Evolutionary conservation across 2,888 invertebrate species (phyloP), one percentile per base, ranked within the genome.

Genomic region (Cactoblastis cactorum): DNA sequence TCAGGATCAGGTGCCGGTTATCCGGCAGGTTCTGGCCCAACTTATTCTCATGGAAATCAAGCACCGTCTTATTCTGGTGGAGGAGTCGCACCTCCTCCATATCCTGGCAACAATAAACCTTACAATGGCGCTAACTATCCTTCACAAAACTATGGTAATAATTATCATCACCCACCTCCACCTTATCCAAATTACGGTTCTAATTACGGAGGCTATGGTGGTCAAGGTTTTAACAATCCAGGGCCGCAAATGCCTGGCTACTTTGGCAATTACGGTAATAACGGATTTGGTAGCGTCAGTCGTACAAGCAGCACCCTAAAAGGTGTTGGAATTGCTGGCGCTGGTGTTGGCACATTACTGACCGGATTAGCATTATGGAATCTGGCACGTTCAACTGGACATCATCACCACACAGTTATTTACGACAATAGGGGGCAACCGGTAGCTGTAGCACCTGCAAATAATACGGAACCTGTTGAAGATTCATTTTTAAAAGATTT

Each of bases 351-450:
- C 34, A 88, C 89, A 4, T 74, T 90, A 43, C 63, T 90, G 51
- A 89, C 90, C 32, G 90, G 90, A 15, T 74, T 90, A 60, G 90
- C 90, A 18, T 67, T 90, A 19, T 90, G 90, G 90, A 90, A 90
- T 69, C 69, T 90, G 54, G 90, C 89, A 11, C 74, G 90, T 34
- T 88, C 90, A 11, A 89, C 89, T 12, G 83, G 85, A 3, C 74
- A 65, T 48, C 72, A 63, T 32, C 89, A 79, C 48, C 85, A 90
- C 54, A 87, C 90, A 11, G 86, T 90, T 11, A 77, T 90, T 52
- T 89, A 90, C 53, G 88, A 90, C 56, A 85, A 90, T 48, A 77
- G 84, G 62, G 88, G 85, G 6, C 85, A 86, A 62, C 88, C 89
- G 6, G 80, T 87, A 9, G 88, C 82, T 22, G 87, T 87, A 18